Evolutionary conservation across 1,140 invertebrate species (phyloP), one percentile per base, ranked within the genome.

Genomic region (Drosophila albomicans): DNA sequence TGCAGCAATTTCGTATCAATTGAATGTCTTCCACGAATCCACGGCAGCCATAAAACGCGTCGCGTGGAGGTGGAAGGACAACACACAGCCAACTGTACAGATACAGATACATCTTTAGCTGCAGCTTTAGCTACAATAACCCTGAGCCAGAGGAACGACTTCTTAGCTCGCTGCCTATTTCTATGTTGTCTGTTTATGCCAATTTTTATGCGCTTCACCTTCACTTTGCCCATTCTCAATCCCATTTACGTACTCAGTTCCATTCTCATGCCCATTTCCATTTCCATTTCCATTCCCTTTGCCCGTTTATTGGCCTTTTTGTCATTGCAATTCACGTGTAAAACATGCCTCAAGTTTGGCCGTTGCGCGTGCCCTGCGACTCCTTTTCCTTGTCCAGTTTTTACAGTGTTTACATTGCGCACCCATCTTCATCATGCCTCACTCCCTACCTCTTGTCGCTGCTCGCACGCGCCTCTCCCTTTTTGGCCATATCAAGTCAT

Each of bases 1-100:
- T 89, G 85, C 85, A 85, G 85, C 85, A 89, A 89, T 89, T 89
- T 89, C 69, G 81, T 68, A 85, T 89, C 85, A 89, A 89, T 89
- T 90, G 78, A 89, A 81, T 56, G 62, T 70, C 59, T 89, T 89
- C 85, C 81, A 85, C 85, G 85, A 89, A 89, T 69, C 56, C 65
- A 48, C 77, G 57, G 56, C 57, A 46, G 62, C 58, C 86, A 85
- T 88, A 89, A 89, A 89, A 72, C 75, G 78, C 85, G 81, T 90
- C 86, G 86, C 85, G 85, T 89, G 82, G 63, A 45, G 28, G 28
- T 25, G 70, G 30, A 68, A 71, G 74, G 73, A 63, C 62, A 46
- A 38, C 46, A 13, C 30, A 32, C 43, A 35, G 28, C 28, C 15
- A 30, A 25, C 20, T 25, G 11, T 16, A 38, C 8, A 38, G 13